Evolutionary conservation across 1,140 invertebrate genomes (phyloP).

Genomic region (Temnothorax curvispinosus): DNA sequence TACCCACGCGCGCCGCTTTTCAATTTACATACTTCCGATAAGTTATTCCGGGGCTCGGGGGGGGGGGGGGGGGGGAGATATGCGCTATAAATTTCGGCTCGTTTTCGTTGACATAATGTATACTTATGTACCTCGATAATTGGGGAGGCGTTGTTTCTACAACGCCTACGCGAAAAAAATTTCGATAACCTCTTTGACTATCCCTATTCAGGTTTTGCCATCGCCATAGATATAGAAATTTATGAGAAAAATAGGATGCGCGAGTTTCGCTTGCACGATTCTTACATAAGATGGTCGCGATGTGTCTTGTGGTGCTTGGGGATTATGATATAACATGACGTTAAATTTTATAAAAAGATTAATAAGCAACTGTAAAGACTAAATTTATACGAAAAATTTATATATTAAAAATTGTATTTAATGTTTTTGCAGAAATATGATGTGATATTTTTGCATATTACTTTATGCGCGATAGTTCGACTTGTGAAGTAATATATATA

Average conservation of each 20-base stretch:
- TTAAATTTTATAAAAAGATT: background rate
- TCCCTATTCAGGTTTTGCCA: background rate
- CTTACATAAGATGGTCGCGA: background rate
- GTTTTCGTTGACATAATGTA: conserved; percentile 60
- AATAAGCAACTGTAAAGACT: background rate
- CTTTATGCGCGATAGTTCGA: background rate
- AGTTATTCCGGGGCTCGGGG: conserved; percentile 61
- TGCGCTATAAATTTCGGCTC: conserved; percentile 46
- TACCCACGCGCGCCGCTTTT: conserved; percentile 68
- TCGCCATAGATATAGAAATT: conserved; percentile 23
- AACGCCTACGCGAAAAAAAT: conserved; percentile 42
- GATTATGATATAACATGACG: background rate
- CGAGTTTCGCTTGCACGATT: background rate
- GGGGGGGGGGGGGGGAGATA: background rate
- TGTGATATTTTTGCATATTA: background rate
- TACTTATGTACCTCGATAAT: conserved; percentile 51
- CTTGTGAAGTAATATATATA: background rate
- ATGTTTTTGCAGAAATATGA: background rate
- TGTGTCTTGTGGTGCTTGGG: background rate
- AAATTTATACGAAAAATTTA: background rate
- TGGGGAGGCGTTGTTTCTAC: conserved; percentile 35
- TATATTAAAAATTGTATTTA: background rate
- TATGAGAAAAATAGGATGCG: conserved; percentile 21
- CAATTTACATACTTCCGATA: conserved; percentile 77
- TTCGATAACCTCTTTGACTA: conserved; percentile 14